These are phyloP conservation scores for Ladona fulva DNA, from an alignment of 1,140 invertebrate genomes.

Conservation along the genomic window DNA sequence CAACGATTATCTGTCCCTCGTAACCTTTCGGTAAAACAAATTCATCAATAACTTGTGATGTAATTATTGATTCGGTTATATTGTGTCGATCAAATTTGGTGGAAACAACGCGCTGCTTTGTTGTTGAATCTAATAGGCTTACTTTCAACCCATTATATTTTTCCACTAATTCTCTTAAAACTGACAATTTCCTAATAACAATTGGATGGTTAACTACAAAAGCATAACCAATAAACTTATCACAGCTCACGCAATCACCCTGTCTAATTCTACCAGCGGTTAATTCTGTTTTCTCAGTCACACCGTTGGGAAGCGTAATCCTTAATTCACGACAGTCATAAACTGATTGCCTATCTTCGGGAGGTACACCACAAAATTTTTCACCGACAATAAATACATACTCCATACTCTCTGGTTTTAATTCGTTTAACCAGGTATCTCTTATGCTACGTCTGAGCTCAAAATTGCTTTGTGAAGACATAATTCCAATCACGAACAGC, in stretches of 20 bases:
- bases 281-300: neutral
- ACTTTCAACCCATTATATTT: neutral
- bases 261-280: neutral
- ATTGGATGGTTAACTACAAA: neutral
- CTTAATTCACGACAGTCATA: neutral
- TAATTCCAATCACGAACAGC: constrained; percentile 11
- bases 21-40: constrained; percentile 1
- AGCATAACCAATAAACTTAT: neutral
- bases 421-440: neutral
- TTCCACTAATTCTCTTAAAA: neutral
- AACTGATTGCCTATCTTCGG: neutral
- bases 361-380: constrained; percentile 10
- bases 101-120: neutral
- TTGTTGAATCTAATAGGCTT: neutral
- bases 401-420: neutral
- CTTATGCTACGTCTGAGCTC: neutral
- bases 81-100: neutral
- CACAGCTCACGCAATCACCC: neutral
- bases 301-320: neutral
- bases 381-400: neutral
- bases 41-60: neutral
- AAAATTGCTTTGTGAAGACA: neutral
- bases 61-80: neutral
- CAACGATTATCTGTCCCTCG: neutral
- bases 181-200: neutral